Conservation (phyloP, 2,888 invertebrate genomes). For the Drosophila koepferae region DNA sequence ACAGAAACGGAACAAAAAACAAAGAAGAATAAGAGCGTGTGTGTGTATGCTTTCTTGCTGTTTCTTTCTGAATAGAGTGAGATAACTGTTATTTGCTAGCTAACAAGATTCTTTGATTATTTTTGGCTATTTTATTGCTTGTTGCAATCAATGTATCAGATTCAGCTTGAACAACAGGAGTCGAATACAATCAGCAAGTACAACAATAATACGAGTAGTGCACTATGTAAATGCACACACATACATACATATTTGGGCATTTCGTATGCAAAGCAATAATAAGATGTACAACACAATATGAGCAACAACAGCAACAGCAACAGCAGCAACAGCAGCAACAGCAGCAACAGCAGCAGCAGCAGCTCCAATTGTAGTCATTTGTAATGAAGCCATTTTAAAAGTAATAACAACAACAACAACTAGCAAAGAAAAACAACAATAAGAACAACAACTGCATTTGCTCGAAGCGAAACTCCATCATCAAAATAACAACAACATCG, state of each 20-base stretch:
- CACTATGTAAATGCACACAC: neutral
- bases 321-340: no score
- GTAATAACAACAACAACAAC: conserved; percentile 18
- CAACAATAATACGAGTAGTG: neutral
- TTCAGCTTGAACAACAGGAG: neutral
- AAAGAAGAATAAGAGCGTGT: no score
- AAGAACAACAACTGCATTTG: conserved; percentile 21
- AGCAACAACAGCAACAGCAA: conserved; percentile 15
- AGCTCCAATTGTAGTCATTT: conserved; percentile 53
- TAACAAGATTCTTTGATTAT: neutral
- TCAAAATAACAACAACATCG: conserved; percentile 25
- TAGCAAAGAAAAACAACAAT: conserved; percentile 6
- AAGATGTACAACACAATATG: conserved; percentile 25
- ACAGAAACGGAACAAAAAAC: no score
- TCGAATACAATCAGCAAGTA: neutral
- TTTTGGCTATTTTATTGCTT: neutral
- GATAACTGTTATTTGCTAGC: no score
- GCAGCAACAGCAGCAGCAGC: conserved; percentile 21
- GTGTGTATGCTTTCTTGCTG: no score
- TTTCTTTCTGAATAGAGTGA: no score
- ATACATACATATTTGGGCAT: neutral
- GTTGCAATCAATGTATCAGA: neutral
- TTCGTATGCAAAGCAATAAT: conserved; percentile 27
- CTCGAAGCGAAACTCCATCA: conserved; percentile 40
- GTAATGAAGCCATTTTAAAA: conserved; percentile 71